Conservation (phyloP, 2,113 vertebrate genomes). For the Gallinago jamesoni region DNA sequence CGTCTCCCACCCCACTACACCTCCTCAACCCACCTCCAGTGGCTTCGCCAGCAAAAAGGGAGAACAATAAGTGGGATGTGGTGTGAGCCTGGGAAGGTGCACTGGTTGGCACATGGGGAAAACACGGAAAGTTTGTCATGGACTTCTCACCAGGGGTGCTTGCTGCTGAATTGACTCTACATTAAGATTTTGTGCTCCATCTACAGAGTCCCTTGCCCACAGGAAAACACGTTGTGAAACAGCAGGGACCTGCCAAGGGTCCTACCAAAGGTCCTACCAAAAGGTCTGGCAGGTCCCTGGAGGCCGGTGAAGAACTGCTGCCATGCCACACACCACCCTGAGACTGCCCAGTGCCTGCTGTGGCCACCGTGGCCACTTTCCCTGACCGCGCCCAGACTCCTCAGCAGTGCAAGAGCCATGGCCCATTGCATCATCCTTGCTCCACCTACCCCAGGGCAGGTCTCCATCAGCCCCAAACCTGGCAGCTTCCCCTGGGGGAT, state of each 20-base stretch:
- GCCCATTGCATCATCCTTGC: constrained; percentile 28
- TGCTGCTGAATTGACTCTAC: neutral
- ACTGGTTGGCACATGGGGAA: neutral
- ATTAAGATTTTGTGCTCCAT: neutral
- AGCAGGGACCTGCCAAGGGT: neutral
- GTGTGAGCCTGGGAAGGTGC: accelerated
- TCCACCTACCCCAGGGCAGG: neutral
- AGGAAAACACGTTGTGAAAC: neutral
- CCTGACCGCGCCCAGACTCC: accelerated
- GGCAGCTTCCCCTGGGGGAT: neutral
- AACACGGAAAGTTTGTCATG: neutral
- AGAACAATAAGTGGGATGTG: accelerated
- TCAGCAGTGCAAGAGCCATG: neutral
- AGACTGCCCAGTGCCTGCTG: accelerated
- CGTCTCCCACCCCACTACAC: neutral
- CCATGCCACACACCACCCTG: accelerated
- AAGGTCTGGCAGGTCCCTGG: accelerated
- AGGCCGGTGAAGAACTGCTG: neutral
- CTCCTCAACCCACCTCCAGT: neutral
- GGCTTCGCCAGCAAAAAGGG: neutral
- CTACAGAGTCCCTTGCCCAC: neutral
- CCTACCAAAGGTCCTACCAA: no score
- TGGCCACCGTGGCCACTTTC: neutral
- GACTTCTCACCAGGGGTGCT: accelerated
- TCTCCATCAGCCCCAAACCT: neutral